phyloP scores from a whole-genome alignment of 1,140 invertebrate species.

The Heterodera carotae region DNA sequence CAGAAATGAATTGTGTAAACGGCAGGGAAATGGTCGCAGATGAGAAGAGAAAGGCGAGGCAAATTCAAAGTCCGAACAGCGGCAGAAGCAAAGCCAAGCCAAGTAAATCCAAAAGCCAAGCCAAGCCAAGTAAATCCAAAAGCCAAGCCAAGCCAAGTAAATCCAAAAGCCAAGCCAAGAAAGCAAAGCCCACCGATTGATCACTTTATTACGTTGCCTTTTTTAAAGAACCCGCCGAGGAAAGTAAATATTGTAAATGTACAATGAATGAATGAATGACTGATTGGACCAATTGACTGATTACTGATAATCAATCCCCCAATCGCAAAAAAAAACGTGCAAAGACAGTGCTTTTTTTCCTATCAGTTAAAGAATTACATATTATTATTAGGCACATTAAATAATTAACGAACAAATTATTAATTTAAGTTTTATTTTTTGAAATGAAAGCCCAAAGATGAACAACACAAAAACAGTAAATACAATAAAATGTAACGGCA shows the following conservation, averaged over 20 bases:
- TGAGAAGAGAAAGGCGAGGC: not conserved
- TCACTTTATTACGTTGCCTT: constrained; percentile 1
- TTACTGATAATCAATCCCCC: too few relatives aligned
- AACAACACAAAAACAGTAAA: too few relatives aligned
- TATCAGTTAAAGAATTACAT: too few relatives aligned
- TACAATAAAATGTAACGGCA: too few relatives aligned
- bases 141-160: not conserved
- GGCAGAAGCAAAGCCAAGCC: not conserved
- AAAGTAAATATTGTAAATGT: too few relatives aligned
- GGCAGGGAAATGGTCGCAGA: not conserved
- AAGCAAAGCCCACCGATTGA: not conserved
- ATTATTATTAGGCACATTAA: too few relatives aligned
- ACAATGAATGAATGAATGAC: not conserved
- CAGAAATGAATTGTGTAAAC: constrained; percentile 34
- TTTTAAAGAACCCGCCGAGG: not conserved
- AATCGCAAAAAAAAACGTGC: too few relatives aligned
- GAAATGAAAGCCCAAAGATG: too few relatives aligned
- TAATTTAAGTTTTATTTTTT: too few relatives aligned
- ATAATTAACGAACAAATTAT: too few relatives aligned
- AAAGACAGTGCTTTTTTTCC: too few relatives aligned
- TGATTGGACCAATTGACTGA: too few relatives aligned
- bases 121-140: not conserved
- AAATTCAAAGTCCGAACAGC: not conserved
- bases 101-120: not conserved
- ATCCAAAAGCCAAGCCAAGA: not conserved